phyloP scores from a whole-genome alignment of 2,113 vertebrate genomes.

The Cricetomys ansorgei region DNA sequence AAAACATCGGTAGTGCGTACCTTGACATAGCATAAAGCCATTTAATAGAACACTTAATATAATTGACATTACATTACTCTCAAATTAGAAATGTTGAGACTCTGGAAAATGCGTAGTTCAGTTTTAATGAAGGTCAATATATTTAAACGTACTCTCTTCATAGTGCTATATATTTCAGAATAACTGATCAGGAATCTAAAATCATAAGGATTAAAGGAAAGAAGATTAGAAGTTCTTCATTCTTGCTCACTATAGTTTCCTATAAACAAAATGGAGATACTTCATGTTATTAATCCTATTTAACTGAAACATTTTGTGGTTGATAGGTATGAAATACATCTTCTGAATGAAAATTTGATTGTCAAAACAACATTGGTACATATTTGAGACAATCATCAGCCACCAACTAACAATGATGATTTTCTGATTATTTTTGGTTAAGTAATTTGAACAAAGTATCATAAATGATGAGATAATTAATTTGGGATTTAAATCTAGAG shows the following conservation, averaged over 20 bases:
- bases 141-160: background rate
- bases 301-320: background rate
- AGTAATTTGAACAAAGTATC: background rate
- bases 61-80: background rate
- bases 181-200: background rate
- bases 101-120: background rate
- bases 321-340: background rate
- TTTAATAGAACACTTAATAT: background rate
- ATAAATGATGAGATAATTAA: background rate
- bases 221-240: background rate
- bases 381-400: background rate
- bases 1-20: background rate
- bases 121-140: background rate
- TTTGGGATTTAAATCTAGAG: background rate
- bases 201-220: background rate
- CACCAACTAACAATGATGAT: rapidly evolving
- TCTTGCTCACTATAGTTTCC: background rate
- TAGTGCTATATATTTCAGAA: background rate
- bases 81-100: background rate
- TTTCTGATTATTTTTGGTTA: background rate
- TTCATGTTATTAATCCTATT: background rate
- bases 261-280: background rate
- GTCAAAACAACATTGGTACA: background rate
- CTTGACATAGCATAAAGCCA: background rate
- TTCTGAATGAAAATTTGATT: background rate